Base-by-base conservation (phyloP, 2,797 vertebrate genomes). In the Schizopygopsis malacanthus region DNA sequence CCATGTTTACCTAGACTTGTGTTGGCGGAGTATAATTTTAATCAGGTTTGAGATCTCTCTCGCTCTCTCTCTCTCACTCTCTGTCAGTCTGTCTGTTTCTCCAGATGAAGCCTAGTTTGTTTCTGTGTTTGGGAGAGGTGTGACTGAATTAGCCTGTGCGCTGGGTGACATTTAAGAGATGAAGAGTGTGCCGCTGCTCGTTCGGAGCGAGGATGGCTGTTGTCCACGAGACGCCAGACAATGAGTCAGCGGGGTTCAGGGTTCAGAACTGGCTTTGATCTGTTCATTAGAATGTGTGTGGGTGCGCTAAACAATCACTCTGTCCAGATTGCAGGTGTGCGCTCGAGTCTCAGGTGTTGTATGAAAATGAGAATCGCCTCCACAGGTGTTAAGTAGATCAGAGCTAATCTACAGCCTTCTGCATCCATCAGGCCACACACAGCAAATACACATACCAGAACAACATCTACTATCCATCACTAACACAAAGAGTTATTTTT, bases 1-100 rank as follows among this genome's bases (percentile, higher is more conserved):
- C 89, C 84, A 87, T 91, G 89, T 93, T 94, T 91, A 88, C 83
- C 67, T 81, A 84, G 77, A 86, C 88, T 90, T 90, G 90, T 89
- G 87, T 90, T 88, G 77, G 87, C 88, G 89, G 89, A 87, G 90
- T 92, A 88, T 92, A 89, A 94, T 94, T 94, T 94, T 93, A 94
- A 94, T 95, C 94, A 94, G 89, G 45, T 88, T 76, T 84, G 73
- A 72, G 70, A 69, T 85, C 61, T 69, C 37, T 41, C 82, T 76
- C 25, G 47, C 76, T 56, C 43, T 39, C 20, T 77, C 67, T 67
- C 54, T 73, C 70, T 33, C 59, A 43, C 79, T 77, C 16, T 82
- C 50, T 79, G 4, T 77, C 28, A 54, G 65, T 67, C 65, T 33
- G 12, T 72, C 16, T 47, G 4, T 25, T 39, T 78, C 45, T 52